Percentiles rank a stretch among this genome's conserved stretches.
phyloP scores from a whole-genome alignment of 2,888 invertebrate species.

The Neocrepidodera transversa region DNA sequence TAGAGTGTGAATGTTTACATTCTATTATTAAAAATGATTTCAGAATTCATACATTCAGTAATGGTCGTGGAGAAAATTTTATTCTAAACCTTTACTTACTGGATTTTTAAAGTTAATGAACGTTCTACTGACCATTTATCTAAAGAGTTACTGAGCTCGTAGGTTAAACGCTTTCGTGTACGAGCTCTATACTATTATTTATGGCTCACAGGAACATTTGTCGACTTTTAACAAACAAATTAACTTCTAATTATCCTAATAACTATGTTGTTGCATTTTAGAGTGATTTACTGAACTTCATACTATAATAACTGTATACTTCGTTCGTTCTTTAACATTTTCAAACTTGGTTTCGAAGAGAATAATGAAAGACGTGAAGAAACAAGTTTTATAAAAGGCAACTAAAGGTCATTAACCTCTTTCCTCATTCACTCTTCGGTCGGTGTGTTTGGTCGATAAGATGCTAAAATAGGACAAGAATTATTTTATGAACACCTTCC shows the following conservation, averaged over 20 bases:
- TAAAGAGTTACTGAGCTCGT: too few species aligned
- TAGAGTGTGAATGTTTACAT: too few species aligned
- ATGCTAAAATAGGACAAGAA: slow-evolving; percentile 26
- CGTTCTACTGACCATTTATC: too few species aligned
- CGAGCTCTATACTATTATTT: too few species aligned
- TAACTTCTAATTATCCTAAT: background rate
- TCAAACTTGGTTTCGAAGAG: slow-evolving; percentile 7
- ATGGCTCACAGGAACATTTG: too few species aligned
- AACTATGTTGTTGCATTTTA: background rate
- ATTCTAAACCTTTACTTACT: too few species aligned
- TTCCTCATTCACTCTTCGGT: slow-evolving; percentile 22
- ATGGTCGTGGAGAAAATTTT: too few species aligned
- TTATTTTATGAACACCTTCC: slow-evolving; percentile 29
- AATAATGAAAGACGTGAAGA: slow-evolving; percentile 32
- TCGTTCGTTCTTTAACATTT: background rate
- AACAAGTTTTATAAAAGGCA: slow-evolving; percentile 34
- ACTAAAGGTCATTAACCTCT: slow-evolving; percentile 29
- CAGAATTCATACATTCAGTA: too few species aligned
- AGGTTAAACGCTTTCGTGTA: too few species aligned
- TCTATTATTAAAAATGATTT: too few species aligned
- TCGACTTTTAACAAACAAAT: too few species aligned
- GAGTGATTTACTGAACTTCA: slow-evolving; percentile 5
- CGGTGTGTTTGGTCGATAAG: slow-evolving; percentile 25
- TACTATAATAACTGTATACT: slow-evolving; percentile 1
- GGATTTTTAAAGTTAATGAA: too few species aligned